Base-by-base conservation (phyloP, 2,113 vertebrate genomes). In the Cyanocitta stelleri region DNA sequence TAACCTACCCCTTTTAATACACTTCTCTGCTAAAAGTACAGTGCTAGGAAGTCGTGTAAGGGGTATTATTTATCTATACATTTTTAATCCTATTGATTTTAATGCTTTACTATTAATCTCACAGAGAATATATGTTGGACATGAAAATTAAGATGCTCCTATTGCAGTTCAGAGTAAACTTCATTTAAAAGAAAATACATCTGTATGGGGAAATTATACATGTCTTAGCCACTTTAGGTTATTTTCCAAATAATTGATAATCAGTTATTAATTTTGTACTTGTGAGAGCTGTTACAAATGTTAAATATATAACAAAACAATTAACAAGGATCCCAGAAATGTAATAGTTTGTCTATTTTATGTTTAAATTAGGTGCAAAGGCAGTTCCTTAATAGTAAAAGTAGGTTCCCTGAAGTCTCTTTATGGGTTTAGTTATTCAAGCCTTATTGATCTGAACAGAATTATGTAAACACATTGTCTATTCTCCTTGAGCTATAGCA, bases 61-160 rank as follows among this genome's bases (percentile, higher is more conserved):
- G 94, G 64, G 63, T 73, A 74, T 85, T 94, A 91, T 96, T 97
- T 96, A 92, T 77, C 24, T 92, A 63, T 54, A 67, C 17, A 32
- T 97, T 92, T 96, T 95, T 95, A 92, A 90, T 86, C 32, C 84
- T 91, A 89, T 89, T 93, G 84, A 95, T 97, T 94, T 85, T 74
- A 68, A 52, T 76, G 66, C 51, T 92, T 95, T 94, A 62, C 90
- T 96, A 68, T 97, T 97, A 83, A 90, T 96, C 84, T 97, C 59
- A 26, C 61, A 92, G 95, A 83, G 86, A 93, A 22, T 89, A 95
- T 96, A 95, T 94, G 90, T 89, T 97, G 87, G 88, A 76, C 52
- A 26, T 95, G 87, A 91, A 97, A 97, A 94, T 92, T 91, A 95
- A 96, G 54, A 33, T 85, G 39, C 52, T 93, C 8, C 67, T 37